Base-by-base conservation (phyloP, 1,140 invertebrate species). In the Brachionus paranguensis region DNA sequence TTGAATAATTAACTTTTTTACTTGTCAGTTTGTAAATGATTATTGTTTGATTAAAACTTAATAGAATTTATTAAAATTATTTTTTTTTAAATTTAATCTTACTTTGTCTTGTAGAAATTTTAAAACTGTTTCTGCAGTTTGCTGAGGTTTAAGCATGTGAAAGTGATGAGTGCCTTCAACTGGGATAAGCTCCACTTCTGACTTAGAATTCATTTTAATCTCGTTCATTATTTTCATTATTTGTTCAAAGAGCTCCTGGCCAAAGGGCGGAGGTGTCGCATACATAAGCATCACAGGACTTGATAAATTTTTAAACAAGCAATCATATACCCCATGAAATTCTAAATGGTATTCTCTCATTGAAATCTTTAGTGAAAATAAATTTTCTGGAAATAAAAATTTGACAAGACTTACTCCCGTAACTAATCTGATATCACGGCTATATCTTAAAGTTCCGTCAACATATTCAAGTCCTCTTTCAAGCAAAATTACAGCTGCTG, bases 141-240 rank as follows among this genome's bases (percentile, higher is more conserved):
- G 27, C 12, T 60, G 17, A 43, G 78, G 78, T 47, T 81, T 81
- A 27, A 81, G 27, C 78, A 81, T 81, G 20, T 81, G 78, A 81
- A 81, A 81, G 24, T 81, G 78, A 45, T 81, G 78, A 20, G 78
- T 81, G n/a, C 78, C 78, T 68, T 81, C 78, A 17, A 81, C 17
- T 1, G 50, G 50, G 11, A 81, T 11, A 14, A 81, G 33, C 41
- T 81, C 55, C 3, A 81, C 78, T 37, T 60, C 33, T 43, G 78
- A 81, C 29, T 81, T 81, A 0, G 78, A 81, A 47, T 81, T 81
- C 11, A 24, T 68, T 81, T 81, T 81, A 33, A 81, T 81, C 33
- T 81, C 53, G 20, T 81, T 29, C 78, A 81, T 81, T 20, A 81
- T 60, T 81, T 81, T 81, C 78, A 81, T 81, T 45, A 81, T 60